Evolutionary conservation across 2,797 vertebrate species (phyloP).

Genomic region (Hydrophis major): DNA sequence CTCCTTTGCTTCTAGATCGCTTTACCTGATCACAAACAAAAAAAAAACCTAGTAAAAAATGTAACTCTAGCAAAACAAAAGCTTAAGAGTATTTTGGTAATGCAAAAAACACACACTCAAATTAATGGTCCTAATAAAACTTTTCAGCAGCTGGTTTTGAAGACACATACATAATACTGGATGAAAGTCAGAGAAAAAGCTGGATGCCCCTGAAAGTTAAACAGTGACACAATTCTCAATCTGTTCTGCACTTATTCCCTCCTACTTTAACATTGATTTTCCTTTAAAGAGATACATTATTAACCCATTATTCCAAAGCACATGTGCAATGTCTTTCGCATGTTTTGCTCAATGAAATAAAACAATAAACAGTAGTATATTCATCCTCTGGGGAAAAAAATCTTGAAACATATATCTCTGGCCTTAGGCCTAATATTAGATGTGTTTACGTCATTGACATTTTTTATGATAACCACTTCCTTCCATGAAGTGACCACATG

Average conservation of each 20-base stretch:
- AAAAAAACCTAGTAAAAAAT: not conserved
- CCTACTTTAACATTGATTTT: not conserved
- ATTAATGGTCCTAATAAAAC: not conserved
- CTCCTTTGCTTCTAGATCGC: conserved; percentile 98
- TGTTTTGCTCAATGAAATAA: conserved; percentile 10
- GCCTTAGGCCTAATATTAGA: conserved; percentile 52
- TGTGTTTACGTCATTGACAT: conserved; percentile 46
- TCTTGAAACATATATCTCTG: conserved; percentile 30
- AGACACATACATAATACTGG: not conserved
- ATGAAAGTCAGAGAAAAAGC: not conserved
- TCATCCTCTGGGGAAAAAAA: conserved; percentile 32
- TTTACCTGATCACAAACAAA: conserved; percentile 80
- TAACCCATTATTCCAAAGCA: not conserved
- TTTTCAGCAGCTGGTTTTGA: not conserved
- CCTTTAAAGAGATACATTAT: not conserved
- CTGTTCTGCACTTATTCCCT: not conserved
- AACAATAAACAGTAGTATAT: conserved; percentile 49
- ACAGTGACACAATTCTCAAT: not conserved
- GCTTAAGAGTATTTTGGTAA: not conserved
- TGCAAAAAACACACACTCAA: not conserved
- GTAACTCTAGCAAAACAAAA: not conserved
- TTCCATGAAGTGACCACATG: conserved; percentile 62
- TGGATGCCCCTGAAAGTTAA: not conserved
- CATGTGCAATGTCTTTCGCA: not conserved
- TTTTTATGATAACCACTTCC: conserved; percentile 50